These are phyloP conservation scores for Rhamnusium bicolor DNA, from an alignment of 2,888 invertebrate genomes.

Conservation along the genomic window DNA sequence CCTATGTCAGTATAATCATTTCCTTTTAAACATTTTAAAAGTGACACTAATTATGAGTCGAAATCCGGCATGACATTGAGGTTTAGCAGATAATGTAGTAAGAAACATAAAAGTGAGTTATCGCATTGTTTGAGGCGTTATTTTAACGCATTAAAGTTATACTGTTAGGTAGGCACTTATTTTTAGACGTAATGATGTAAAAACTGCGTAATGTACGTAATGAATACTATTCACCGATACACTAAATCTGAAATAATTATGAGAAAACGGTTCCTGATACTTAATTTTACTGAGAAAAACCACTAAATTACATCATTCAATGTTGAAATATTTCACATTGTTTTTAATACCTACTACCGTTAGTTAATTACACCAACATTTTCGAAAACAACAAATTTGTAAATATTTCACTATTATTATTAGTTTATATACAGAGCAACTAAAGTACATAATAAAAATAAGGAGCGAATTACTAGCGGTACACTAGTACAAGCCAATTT, in stretches of 20 bases:
- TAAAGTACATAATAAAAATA: no score
- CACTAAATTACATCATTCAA: neutral
- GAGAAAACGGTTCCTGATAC: neutral
- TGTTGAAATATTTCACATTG: slow-evolving; percentile 2
- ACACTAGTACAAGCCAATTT: no score
- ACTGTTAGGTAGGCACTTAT: slow-evolving; percentile 12
- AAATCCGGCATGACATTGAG: neutral
- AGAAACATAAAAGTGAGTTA: neutral
- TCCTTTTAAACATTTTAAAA: neutral
- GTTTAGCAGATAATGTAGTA: neutral
- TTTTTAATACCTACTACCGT: neutral
- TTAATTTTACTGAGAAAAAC: neutral
- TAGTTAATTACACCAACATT: neutral
- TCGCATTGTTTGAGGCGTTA: neutral
- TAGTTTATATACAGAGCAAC: no score
- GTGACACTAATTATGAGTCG: neutral
- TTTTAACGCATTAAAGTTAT: neutral
- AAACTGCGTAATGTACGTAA: neutral
- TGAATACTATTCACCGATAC: slow-evolving; percentile 10
- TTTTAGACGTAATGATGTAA: slow-evolving; percentile 17
- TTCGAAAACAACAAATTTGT: neutral
- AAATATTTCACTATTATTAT: no score
- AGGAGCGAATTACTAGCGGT: no score
- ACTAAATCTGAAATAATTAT: slow-evolving; percentile 11
- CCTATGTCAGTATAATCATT: neutral